These are phyloP conservation scores for Delichon dasypus DNA, from an alignment of 2,797 vertebrate genomes.

Conservation along the genomic window DNA sequence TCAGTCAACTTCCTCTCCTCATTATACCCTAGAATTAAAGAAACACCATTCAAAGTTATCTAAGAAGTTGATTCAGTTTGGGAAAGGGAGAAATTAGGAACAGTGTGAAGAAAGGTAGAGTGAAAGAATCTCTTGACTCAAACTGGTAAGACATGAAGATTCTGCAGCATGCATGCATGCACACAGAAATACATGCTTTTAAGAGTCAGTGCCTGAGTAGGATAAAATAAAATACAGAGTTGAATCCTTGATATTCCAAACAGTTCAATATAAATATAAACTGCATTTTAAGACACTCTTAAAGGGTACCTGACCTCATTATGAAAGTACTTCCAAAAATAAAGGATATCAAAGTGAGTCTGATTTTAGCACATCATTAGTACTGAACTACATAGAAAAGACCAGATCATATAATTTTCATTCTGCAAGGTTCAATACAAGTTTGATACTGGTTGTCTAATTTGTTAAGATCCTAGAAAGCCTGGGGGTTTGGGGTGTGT, in stretches of 20 bases:
- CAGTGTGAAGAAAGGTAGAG: background rate
- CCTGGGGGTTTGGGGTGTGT: rapidly evolving
- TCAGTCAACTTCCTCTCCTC: background rate
- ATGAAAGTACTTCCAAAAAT: background rate
- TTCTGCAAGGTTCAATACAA: rapidly evolving
- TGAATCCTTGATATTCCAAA: background rate
- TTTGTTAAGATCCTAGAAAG: background rate
- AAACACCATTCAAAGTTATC: background rate
- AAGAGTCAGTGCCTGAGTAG: background rate
- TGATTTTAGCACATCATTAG: background rate
- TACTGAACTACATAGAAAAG: background rate
- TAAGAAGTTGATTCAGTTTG: background rate
- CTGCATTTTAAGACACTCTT: background rate
- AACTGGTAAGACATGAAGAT: background rate
- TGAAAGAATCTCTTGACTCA: background rate
- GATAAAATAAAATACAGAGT: background rate
- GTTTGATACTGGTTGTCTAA: background rate
- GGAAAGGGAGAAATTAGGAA: background rate
- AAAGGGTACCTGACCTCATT: background rate
- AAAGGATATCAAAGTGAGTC: background rate
- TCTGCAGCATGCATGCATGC: background rate
- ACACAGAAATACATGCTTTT: background rate
- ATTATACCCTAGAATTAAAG: background rate
- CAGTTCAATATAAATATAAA: background rate
- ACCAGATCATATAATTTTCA: background rate